Conservation (phyloP, 2,797 vertebrate species). For the Erethizon dorsatum region DNA sequence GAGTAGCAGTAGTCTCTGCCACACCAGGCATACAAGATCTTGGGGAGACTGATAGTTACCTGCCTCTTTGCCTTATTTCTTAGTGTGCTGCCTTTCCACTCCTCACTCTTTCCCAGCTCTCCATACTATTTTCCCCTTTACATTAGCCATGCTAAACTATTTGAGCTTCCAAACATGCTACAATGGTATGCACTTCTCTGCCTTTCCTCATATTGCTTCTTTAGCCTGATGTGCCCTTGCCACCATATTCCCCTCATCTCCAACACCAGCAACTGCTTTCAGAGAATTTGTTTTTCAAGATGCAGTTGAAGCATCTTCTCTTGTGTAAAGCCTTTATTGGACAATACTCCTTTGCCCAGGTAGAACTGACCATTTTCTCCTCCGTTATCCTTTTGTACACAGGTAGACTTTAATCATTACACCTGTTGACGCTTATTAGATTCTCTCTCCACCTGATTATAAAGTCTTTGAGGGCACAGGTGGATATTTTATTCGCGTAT, state of each 20-base stretch:
- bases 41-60: background rate
- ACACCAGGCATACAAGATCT: background rate
- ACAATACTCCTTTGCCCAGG: background rate
- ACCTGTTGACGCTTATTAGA: background rate
- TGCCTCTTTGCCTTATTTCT: conserved; percentile 1
- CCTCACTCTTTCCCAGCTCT: background rate
- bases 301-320: conserved; percentile 13
- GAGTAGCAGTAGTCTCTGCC: background rate
- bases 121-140: background rate
- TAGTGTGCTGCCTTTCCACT: background rate
- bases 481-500: conserved; percentile 1
- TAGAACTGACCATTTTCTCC: background rate
- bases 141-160: background rate
- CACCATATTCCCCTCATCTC: background rate
- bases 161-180: background rate
- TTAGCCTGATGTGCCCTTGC: background rate
- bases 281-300: conserved; percentile 57
- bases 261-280: background rate
- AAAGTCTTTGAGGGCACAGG: conserved; percentile 38
- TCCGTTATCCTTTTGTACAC: background rate
- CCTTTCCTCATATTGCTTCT: conserved; percentile 6
- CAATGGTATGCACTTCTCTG: background rate
- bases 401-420: background rate
- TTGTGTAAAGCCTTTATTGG: background rate
- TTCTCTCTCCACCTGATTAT: background rate